phyloP scores from a whole-genome alignment of 2,888 invertebrate genomes.

The Melipona beecheii region DNA sequence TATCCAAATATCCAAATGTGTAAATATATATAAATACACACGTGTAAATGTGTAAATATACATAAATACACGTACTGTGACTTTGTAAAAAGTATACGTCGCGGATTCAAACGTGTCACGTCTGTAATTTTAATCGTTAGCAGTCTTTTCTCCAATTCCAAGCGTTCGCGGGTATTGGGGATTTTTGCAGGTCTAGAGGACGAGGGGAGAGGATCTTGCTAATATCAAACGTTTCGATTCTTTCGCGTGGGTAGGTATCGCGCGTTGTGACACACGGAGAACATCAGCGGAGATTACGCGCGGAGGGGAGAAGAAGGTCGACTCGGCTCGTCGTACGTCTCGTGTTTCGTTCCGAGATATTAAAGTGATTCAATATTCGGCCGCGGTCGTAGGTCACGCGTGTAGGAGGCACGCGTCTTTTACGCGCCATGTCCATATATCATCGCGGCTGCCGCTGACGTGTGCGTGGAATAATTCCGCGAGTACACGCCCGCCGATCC shows the following conservation, averaged over 20 bases:
- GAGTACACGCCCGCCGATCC: conserved; percentile 55
- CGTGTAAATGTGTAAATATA: neutral
- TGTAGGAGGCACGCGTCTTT: conserved; percentile 76
- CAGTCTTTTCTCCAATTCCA: no score
- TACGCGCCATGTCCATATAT: conserved; percentile 71
- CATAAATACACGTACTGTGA: neutral
- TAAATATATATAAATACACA: neutral
- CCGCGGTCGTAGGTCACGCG: conserved; percentile 71
- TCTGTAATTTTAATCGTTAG: no score
- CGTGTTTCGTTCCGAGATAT: conserved; percentile 71
- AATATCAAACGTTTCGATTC: neutral
- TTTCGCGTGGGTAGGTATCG: conserved; percentile 18
- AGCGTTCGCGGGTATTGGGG: no score
- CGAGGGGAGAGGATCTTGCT: neutral
- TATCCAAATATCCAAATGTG: no score
- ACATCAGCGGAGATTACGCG: neutral
- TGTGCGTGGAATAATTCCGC: conserved; percentile 73
- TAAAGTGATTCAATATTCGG: conserved; percentile 78
- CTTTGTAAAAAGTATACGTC: neutral
- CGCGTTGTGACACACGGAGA: neutral
- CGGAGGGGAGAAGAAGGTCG: conserved; percentile 25
- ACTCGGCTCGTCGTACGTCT: conserved; percentile 44
- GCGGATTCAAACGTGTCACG: no score
- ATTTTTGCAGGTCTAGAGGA: neutral
- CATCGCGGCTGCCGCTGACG: conserved; percentile 71